Evolutionary conservation across 2,797 vertebrate genomes (phyloP), one percentile per base, ranked within the genome.

Genomic region (Odontamblyopus lacepedii): DNA sequence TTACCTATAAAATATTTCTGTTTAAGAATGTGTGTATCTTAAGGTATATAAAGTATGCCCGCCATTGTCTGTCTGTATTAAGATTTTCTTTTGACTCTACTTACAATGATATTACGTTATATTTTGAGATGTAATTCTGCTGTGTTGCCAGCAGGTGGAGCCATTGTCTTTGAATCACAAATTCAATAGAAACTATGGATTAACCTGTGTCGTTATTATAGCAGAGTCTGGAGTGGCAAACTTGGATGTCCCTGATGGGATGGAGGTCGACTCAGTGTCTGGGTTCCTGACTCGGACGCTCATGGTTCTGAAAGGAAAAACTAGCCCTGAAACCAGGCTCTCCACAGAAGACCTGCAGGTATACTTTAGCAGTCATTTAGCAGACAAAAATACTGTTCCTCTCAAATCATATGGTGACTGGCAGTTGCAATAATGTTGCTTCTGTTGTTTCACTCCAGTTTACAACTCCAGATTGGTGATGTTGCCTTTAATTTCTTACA

Each of bases 321-420:
- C 92, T 1, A 93, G 90, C 11, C 97, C 97, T 30, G 96, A 98
- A 88, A 96, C 97, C 74, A 94, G 95, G 82, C 88, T 98, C 32
- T 96, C 96, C 70, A 96, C 95, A 63, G 90, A 91, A 63, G 95
- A 97, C 63, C 91, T 99, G 38, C 96, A 98, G 96, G 98, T 98
- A 90, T 15, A 67, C 11, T 3, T 2, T 35, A 35, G 6, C 32
- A 13, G 7, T 57, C 27, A 4, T 62, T 32, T 1, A 62, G 23
- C 23, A 23, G 26, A 6, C n/a, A 0, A 60, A 60, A 60, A 30
- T 56, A 7, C 6, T 59, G 26, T 27, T 59, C 26, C 27, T 18
- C 13, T 30, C 12, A 15, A 29, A 57, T 15, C 4, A 4, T 44
- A 13, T 12, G 5, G 19, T 55, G 51, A 56, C 53, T 12, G 4